Conservation (phyloP, 1,140 invertebrate genomes). For the Periplaneta americana region DNA sequence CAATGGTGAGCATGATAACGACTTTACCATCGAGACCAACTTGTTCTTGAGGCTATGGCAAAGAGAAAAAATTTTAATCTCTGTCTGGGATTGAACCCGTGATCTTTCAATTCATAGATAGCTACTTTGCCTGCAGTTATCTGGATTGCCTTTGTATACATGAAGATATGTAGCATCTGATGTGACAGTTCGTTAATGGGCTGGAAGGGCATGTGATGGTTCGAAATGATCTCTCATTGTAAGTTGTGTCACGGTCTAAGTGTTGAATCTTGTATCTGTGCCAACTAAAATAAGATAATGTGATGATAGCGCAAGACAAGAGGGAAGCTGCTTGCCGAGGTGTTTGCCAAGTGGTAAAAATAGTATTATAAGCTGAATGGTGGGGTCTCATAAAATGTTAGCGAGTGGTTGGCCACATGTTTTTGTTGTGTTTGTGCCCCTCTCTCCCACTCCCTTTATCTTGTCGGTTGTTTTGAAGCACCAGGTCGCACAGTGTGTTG, state of each 20-base stretch:
- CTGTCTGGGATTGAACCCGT: too few species aligned
- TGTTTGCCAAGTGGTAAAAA: not conserved
- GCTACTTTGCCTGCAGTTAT: too few species aligned
- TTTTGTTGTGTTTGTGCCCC: slow-evolving; percentile 21
- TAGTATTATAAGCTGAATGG: not conserved
- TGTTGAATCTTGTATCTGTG: not conserved
- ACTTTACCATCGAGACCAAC: too few species aligned
- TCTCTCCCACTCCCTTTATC: too few species aligned
- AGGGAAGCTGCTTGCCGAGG: not conserved
- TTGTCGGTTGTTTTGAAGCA: slow-evolving; percentile 17
- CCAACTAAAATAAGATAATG: not conserved
- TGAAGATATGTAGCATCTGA: not conserved
- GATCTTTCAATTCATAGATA: too few species aligned
- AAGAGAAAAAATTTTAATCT: too few species aligned
- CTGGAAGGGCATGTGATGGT: too few species aligned
- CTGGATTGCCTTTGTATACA: too few species aligned
- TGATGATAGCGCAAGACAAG: not conserved
- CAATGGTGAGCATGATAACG: too few species aligned
- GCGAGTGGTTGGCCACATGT: not conserved
- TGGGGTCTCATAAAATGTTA: not conserved
- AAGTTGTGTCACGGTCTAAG: not conserved
- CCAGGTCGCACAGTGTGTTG: not conserved
- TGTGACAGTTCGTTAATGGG: not conserved
- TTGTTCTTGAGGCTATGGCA: too few species aligned
- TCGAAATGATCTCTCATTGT: not conserved